A percentile compares a stretch with the other conserved stretches of the same genome.
Conservation (phyloP, 2,113 vertebrate species). For the Panthera tigris region DNA sequence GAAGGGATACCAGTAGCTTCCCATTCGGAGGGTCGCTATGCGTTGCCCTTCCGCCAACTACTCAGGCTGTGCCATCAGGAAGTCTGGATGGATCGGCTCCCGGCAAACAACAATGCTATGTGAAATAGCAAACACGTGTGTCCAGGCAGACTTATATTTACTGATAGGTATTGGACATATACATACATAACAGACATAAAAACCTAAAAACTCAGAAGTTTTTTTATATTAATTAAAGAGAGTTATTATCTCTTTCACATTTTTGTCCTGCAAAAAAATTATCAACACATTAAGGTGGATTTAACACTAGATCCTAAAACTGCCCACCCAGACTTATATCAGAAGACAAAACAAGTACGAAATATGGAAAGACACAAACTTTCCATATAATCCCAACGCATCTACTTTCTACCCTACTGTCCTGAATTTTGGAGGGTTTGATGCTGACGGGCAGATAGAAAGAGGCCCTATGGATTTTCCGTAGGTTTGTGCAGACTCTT, state of each 20-base stretch:
- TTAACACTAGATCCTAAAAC: constrained; percentile 51
- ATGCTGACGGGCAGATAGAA: background rate
- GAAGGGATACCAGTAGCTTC: too few relatives aligned
- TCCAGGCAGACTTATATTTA: background rate
- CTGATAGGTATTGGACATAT: background rate
- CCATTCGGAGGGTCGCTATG: too few relatives aligned
- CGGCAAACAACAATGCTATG: background rate
- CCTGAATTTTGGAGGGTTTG: constrained; percentile 41
- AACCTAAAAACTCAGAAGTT: background rate
- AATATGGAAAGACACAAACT: background rate
- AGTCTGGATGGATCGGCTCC: too few relatives aligned
- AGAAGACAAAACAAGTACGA: background rate
- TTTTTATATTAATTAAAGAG: background rate
- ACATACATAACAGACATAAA: background rate
- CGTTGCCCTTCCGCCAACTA: too few relatives aligned
- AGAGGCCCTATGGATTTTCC: constrained; percentile 10
- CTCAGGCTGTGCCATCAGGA: too few relatives aligned
- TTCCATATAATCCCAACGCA: background rate
- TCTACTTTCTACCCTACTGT: constrained; percentile 46
- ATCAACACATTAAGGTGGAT: background rate
- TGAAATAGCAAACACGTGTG: background rate
- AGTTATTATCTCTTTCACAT: background rate
- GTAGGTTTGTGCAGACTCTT: constrained; percentile 51
- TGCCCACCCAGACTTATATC: constrained; percentile 13
- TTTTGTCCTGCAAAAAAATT: background rate